Base-by-base conservation (phyloP, 1,140 invertebrate species). In the Heliconius melpomene region DNA sequence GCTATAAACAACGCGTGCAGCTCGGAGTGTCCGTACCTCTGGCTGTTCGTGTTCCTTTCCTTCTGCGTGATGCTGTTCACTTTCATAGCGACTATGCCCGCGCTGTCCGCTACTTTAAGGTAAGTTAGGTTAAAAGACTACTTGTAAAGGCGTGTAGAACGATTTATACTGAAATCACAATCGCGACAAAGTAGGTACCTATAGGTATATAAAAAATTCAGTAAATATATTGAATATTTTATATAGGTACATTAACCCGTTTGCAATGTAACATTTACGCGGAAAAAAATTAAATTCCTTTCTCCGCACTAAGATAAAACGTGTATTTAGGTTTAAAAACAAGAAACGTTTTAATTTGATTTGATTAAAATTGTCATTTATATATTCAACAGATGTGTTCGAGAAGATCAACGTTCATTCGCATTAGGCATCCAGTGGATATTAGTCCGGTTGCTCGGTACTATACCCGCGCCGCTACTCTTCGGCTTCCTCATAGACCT, bases 351-450 rank as follows among this genome's bases (percentile, higher is more conserved):
- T 20, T 36, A 36, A 36, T 36, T 36, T 36, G 32, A 36, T 36
- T 52, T 52, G 7, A 20, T 20, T 52, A 52, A 52, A 52, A 52
- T 20, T 20, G 0, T 52, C 6, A 2, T 52, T 20, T 60, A n/a
- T 60, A 16, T 46, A 5, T 60, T 23, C n/a, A 23, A 66, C 23
- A 97, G 98, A 86, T 98, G 97, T 83, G 98, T 98, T 5, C 95
- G 96, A 38, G 96, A 97, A 87, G 97, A 98, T 80, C 97, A 98
- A 89, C 95, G 97, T 66, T 97, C 97, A 2, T 98, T 98, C 94
- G 98, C 97, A 2, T 91, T 98, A 40, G 98, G 98, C 0, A 96
- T 98, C 85, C 98, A 98, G 90, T 98, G 98, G 97, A 97, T 98
- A 38, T 96, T 97, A 82, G 97, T 98, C 9, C 95, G 98, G 23